A percentile compares a stretch with the other conserved stretches of the same genome.
phyloP scores from a whole-genome alignment of 2,888 invertebrate genomes.

The Chymomyza procnemis region DNA sequence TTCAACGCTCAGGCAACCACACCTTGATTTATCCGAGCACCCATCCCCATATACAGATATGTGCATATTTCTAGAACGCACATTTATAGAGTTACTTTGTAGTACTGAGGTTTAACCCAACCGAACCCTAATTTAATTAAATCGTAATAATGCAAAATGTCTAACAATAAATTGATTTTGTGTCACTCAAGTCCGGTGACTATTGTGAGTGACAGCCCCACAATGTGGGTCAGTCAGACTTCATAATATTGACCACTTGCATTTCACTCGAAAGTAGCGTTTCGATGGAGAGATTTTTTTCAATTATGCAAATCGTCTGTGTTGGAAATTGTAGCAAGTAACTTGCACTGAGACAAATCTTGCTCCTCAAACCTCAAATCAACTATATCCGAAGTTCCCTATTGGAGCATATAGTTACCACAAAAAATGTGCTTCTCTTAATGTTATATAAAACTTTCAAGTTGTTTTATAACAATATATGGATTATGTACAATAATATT shows the following conservation, averaged over 20 bases:
- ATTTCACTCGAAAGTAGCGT: background rate
- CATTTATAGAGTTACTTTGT: conserved; percentile 39
- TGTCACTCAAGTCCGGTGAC: conserved; percentile 28
- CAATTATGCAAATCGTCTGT: too few relatives aligned
- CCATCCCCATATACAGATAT: background rate
- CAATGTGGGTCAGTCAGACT: conserved; percentile 2
- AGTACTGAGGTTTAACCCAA: conserved; percentile 15
- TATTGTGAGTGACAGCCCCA: background rate
- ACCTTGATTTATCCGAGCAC: background rate
- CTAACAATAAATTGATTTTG: conserved; percentile 48
- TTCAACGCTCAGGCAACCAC: conserved; percentile 3
- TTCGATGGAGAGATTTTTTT: background rate
- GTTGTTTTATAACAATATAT: too few relatives aligned
- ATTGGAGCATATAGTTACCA: too few relatives aligned
- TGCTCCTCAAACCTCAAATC: too few relatives aligned
- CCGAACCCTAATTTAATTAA: conserved; percentile 58
- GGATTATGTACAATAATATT: too few relatives aligned
- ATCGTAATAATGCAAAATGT: conserved; percentile 25
- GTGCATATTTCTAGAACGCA: conserved; percentile 43
- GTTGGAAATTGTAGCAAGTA: too few relatives aligned
- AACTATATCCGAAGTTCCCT: too few relatives aligned
- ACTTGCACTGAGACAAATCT: too few relatives aligned
- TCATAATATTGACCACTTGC: background rate
- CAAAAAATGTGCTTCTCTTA: too few relatives aligned
- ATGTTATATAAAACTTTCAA: too few relatives aligned